Evolutionary conservation across 1,140 invertebrate genomes (phyloP), one percentile per base, ranked within the genome.

Genomic region (Heterodera carotae): DNA sequence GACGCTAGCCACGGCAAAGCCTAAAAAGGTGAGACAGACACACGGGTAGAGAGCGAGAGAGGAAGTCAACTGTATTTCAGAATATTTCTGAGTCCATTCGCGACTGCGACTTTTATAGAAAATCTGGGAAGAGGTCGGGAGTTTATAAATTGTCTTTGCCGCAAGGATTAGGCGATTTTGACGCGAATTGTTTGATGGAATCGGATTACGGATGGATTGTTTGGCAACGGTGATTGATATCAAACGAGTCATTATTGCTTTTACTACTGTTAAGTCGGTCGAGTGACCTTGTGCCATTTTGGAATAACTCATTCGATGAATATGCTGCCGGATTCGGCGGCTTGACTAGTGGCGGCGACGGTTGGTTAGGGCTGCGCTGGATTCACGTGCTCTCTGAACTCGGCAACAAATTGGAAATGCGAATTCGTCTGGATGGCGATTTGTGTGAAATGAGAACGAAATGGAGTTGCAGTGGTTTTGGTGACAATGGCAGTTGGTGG

Each of bases 151-250:
- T 73, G 53, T 27, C 25, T 27, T 53, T 73, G 1, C 39, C 36
- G 8, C n/a, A n/a, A n/a, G 34, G 60, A 43, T 73, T 59, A n/a
- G 70, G 39, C 18, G 25, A 56, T 56, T 73, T 73, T 34, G 27
- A 73, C 34, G 70, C 70, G 12, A 43, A 73, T 73, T 73, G 70
- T 56, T 34, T 43, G 25, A 73, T 73, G 70, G 70, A 73, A 29
- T 6, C 70, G n/a, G 70, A 56, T 6, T n/a, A 73, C n/a, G 70
- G 70, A 25, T 73, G 70, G 70, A 56, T 73, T 31, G 70, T 73
- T 73, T 48, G 36, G 31, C 70, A 73, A 56, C 53, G 39, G 70
- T 73, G 31, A 27, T 60, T 43, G 31, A 6, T 34, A 15, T 18
- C 4, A 29, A 60, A 22, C 22, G 60, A 73, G 53, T 10, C 8